These are phyloP conservation scores for Neoaliturus tenellus DNA, from an alignment of 2,888 invertebrate species.

Conservation along the genomic window DNA sequence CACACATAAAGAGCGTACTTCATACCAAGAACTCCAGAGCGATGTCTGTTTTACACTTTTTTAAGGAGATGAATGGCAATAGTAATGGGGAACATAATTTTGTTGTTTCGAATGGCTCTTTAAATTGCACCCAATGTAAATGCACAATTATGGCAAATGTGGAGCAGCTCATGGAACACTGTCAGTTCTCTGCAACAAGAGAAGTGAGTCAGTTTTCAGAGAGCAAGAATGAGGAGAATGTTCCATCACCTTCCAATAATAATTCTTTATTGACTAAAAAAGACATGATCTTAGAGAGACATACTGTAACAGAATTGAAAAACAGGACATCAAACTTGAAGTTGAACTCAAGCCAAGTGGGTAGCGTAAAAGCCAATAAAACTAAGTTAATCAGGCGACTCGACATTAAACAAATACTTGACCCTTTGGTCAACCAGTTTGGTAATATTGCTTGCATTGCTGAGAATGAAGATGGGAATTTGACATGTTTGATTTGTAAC, in stretches of 20 bases:
- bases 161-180: neutral
- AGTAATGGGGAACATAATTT: neutral
- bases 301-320: neutral
- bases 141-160: neutral
- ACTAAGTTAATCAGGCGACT: neutral
- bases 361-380: neutral
- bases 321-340: neutral
- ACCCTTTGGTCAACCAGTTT: neutral
- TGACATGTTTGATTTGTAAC: conserved; percentile 5
- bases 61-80: neutral
- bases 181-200: neutral
- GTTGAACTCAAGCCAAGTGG: neutral
- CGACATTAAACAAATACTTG: neutral
- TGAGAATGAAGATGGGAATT: neutral
- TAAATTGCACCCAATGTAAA: conserved; percentile 14
- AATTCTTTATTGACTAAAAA: neutral
- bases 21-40: neutral
- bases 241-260: neutral
- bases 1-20: neutral
- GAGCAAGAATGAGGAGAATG: neutral
- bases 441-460: neutral
- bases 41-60: neutral
- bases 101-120: neutral
- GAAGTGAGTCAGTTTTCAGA: neutral
- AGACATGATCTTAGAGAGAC: neutral